Evolutionary conservation across 2,888 invertebrate species (phyloP), one percentile per base, ranked within the genome.

Genomic region (Raillietiella orientalis): DNA sequence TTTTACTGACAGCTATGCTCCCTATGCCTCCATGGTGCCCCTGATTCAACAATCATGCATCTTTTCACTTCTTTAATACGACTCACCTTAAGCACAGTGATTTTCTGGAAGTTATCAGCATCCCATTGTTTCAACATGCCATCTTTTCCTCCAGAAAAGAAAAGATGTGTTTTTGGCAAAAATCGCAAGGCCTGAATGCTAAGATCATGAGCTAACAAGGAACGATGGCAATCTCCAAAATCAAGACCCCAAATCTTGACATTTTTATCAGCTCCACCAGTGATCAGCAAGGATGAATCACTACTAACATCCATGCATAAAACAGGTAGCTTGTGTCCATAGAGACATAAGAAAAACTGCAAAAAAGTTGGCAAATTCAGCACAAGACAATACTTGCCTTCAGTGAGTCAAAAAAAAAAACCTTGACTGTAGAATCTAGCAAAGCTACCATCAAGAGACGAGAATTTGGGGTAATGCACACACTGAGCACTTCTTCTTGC

Each of bases 101-200:
- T 75, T 47, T 77, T 71, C 33, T 75, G 62, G 41, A 70, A 90
- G 24, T 56, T 66, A 44, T 87, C 87, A 1, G 63, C 84, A 46
- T 99, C 93, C 90, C 96, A 99, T 42, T 93, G 69, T 45, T 87
- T 90, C 3, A 96, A 55, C 41, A 66, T 69, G 2, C 79, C 79
- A 45, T 96, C 93, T 44, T 77, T 84, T 0, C 82, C 75, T 13
- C 69, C 66, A 1, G 79, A 71, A 45, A 93, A 90, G 42, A 93
- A 67, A 43, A 79, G 62, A 46, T 90, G 90, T 3, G 82, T 87
- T 35, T 59, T 63, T 0, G 77, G 71, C 12, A 87, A 62, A 42
- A 96, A 96, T 38, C 67, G 62, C 16, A 93, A 44, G 16, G 69
- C 62, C 30, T 77, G 82, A 6, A 96, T 64, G 0, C 84, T 74